Base-by-base conservation (phyloP, 2,888 invertebrate species). In the Hirudinaria manillensis region DNA sequence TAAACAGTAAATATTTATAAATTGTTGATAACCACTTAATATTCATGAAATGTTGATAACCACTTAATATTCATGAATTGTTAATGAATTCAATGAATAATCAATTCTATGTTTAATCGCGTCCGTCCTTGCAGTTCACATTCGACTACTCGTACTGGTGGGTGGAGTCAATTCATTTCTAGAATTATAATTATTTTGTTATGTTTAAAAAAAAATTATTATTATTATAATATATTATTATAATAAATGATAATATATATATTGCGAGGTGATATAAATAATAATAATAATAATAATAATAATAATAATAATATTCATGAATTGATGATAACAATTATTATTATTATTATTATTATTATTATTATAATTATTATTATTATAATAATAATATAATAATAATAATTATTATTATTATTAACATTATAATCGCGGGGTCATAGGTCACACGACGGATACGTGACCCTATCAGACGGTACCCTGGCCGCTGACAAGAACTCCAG, bases 121-220 rank as follows among this genome's bases (percentile, higher is more conserved):
- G 36, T 24, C 24, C 19, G 24, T 10, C 24, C 7, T 21, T 56
- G 65, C 80, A 82, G 81, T 85, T 85, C 79, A 80, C 84, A 38
- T 85, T 85, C 78, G 85, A 85, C 76, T 84, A 83, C 77, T 85
- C 85, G 4, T 85, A 85, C 76, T 85, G 85, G 85, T 85, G 80
- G 83, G 84, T 82, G 19, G 3, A 6, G 21, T 29, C 32, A 32
- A 29, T 4, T 6, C 32, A 29, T 56, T 24, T 67, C 27, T 21
- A n/a, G n/a, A n/a, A n/a, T n/a, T n/a, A n/a, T n/a, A n/a, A n/a
- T n/a, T n/a, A n/a, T n/a, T n/a, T n/a, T n/a, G n/a, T n/a, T n/a
- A n/a, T n/a, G n/a, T 74, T 24, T 7, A 71, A 24, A 71, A 34
- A 71, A 16, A 70, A 27, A 16, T 70, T 7, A 29, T 21, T n/a